Base-by-base conservation (phyloP, 2,888 invertebrate species). In the Aspidapion aeneum region DNA sequence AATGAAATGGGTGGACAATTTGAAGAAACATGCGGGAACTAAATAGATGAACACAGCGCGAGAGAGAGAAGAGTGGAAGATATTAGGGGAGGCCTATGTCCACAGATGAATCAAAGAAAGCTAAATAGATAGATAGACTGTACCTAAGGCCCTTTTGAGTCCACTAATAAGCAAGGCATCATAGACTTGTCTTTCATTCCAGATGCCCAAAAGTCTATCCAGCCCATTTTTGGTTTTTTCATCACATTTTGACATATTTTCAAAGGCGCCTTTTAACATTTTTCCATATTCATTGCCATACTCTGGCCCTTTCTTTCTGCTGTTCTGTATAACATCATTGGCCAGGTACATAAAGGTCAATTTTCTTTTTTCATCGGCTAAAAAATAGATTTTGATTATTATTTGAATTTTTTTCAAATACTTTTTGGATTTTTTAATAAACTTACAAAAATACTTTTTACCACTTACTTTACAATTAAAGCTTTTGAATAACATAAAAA, bases 251-350 rank as follows among this genome's bases (percentile, higher is more conserved):
- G 90, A 89, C 84, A 96, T 92, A 72, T 93, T 90, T 67, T 90
- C 87, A 75, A 96, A 94, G 0, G 94, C 92, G 74, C 91, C 93
- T 60, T 87, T 87, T 58, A 98, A 80, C 9, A 92, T 87, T 62
- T 85, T 83, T 5, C 89, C 91, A 81, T 93, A 98, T 76, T 94
- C 94, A 76, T 90, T 90, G 0, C 93, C 93, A 81, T 90, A 98
- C 79, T 98, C 97, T 0, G 96, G 96, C 0, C 96, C 97, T 79
- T 98, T 98, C 80, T 97, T 98, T 79, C 94, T 93, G 77, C 97
- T 95, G 75, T 98, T 99, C 79, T 99, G 99, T 73, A 99, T 96
- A 22, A 99, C 97, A 84, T 99, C 99, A 84, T 99, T 99, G 35
- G 98, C 98, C 73, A 99, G 84, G 80, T 99, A 99, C 90, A 99